Conservation (phyloP, 2,888 invertebrate genomes). For the Meteorus colon region DNA sequence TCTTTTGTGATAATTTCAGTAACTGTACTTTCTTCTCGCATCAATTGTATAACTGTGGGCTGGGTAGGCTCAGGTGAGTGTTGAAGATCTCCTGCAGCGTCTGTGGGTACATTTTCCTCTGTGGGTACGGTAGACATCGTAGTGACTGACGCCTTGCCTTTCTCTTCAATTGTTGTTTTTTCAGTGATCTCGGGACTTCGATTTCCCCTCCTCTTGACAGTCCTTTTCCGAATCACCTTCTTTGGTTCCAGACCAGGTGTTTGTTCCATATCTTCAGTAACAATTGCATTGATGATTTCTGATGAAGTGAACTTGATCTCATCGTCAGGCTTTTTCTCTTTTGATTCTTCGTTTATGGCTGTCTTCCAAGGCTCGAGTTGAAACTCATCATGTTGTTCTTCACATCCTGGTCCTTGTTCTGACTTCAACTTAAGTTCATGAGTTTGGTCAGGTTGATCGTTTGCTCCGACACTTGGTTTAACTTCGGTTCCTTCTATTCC, state of each 20-base stretch:
- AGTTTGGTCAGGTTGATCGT: too few relatives aligned
- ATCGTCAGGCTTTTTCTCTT: too few relatives aligned
- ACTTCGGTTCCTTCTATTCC: too few relatives aligned
- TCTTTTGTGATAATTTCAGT: slow-evolving; percentile 56
- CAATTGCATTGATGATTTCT: slow-evolving; percentile 2
- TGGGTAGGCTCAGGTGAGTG: neutral
- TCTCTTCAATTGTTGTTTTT: slow-evolving; percentile 48
- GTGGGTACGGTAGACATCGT: neutral
- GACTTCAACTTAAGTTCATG: too few relatives aligned
- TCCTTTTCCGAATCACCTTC: slow-evolving; percentile 73
- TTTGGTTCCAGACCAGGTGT: slow-evolving; percentile 59
- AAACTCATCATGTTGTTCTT: too few relatives aligned
- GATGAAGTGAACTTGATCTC: slow-evolving; percentile 15
- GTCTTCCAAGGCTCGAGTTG: too few relatives aligned
- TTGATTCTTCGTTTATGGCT: too few relatives aligned
- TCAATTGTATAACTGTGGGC: slow-evolving; percentile 32
- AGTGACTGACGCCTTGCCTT: slow-evolving; percentile 59
- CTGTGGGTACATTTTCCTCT: too few relatives aligned
- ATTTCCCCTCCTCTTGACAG: slow-evolving; percentile 70
- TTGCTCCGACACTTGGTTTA: too few relatives aligned
- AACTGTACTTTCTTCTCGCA: slow-evolving; percentile 33
- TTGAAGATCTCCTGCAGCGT: neutral
- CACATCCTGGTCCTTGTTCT: too few relatives aligned
- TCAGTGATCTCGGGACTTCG: slow-evolving; percentile 55
- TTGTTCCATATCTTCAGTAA: slow-evolving; percentile 55